Percentiles rank a stretch among this genome's conserved stretches.
Conservation (phyloP, 2,113 vertebrate genomes). For the Lophura nycthemera region DNA sequence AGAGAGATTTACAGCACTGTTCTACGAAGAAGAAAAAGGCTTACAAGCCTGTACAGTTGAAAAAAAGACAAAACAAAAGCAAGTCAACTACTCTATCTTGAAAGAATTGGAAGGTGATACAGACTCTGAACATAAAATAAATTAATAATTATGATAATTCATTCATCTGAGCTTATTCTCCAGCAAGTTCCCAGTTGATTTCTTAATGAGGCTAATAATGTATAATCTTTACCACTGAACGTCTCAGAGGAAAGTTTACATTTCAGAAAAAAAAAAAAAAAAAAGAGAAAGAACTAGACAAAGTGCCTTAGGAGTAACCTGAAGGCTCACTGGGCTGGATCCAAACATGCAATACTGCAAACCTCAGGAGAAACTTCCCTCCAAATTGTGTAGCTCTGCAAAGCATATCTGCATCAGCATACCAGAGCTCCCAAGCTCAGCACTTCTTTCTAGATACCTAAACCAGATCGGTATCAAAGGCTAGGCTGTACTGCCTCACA, state of each 20-base stretch:
- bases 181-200: constrained; percentile 38
- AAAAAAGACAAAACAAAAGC: not conserved
- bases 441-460: not conserved
- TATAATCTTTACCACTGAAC: constrained; percentile 42
- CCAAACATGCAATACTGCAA: not conserved
- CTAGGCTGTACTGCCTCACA: not conserved
- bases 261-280: not conserved
- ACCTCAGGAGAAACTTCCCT: not conserved
- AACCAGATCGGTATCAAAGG: not conserved
- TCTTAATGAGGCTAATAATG: constrained; percentile 62
- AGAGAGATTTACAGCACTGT: not conserved
- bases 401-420: not conserved
- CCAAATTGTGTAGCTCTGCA: not conserved
- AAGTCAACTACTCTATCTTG: not conserved
- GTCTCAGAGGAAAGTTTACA: constrained; percentile 44
- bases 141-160: constrained; percentile 43
- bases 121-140: constrained; percentile 31
- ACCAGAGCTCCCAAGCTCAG: not conserved
- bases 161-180: constrained; percentile 46
- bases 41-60: not conserved
- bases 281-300: not conserved
- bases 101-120: not conserved
- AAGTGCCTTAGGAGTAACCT: not conserved
- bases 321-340: not conserved
- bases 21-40: constrained; percentile 2